These are phyloP conservation scores for Rhinolophus ferrumequinum DNA, from an alignment of 2,113 vertebrate genomes.

Conservation along the genomic window DNA sequence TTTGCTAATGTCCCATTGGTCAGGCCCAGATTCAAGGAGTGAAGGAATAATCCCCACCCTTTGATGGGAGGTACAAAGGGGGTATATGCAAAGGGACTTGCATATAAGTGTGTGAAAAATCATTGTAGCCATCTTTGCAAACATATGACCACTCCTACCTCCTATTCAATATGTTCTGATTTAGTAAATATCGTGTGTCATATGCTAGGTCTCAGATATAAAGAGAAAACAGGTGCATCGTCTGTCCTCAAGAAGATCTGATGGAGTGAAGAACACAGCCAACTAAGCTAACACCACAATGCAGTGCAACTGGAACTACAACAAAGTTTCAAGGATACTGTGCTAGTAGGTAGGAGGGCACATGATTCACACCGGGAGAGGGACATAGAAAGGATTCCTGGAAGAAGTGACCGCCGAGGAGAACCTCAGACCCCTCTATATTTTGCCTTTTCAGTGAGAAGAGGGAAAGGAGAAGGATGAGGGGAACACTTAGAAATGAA, in stretches of 20 bases:
- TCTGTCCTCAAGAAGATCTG: background rate
- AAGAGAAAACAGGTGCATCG: conserved; percentile 5
- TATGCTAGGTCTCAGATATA: background rate
- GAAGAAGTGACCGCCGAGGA: background rate
- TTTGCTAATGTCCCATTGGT: background rate
- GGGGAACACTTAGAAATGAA: background rate
- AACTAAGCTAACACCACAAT: background rate
- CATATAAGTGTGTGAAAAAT: background rate
- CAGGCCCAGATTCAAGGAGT: background rate
- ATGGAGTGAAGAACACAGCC: background rate
- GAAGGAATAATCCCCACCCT: background rate
- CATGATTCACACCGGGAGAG: background rate
- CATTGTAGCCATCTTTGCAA: conserved; percentile 1
- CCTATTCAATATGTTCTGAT: background rate
- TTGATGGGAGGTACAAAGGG: background rate
- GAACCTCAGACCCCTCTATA: background rate
- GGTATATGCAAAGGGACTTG: background rate
- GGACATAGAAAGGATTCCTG: background rate
- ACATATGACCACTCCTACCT: background rate
- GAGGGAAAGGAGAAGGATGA: background rate
- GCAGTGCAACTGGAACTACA: background rate
- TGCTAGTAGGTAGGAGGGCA: background rate
- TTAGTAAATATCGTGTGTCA: background rate
- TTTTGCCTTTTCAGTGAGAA: background rate
- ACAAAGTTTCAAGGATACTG: background rate